Evolutionary conservation across 2,888 invertebrate genomes (phyloP).

Genomic region (Stenodera caucasica): DNA sequence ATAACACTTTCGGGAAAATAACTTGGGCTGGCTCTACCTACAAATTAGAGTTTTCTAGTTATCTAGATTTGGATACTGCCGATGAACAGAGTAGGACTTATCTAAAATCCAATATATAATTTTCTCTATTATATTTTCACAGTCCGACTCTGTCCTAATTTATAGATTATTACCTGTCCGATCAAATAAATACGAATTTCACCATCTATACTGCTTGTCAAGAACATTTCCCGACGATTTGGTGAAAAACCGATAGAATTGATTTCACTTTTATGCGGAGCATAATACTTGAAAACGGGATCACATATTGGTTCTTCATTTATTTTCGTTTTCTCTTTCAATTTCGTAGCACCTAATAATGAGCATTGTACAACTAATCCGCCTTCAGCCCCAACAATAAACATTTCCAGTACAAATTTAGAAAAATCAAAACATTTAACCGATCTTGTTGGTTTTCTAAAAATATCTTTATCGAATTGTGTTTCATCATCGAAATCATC

Average conservation of each 20-base stretch:
- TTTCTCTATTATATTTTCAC: too few species aligned
- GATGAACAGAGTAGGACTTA: too few species aligned
- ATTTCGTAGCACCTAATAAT: slow-evolving; percentile 45
- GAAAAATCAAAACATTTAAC: slow-evolving; percentile 55
- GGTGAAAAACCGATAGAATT: slow-evolving; percentile 49
- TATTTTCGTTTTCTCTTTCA: slow-evolving; percentile 38
- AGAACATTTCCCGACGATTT: slow-evolving; percentile 51
- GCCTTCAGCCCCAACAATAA: slow-evolving; percentile 54
- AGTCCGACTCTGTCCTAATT: too few species aligned
- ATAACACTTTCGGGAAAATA: slow-evolving; percentile 45
- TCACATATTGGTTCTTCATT: slow-evolving; percentile 45
- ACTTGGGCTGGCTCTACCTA: slow-evolving; percentile 52
- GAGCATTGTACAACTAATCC: slow-evolving; percentile 54
- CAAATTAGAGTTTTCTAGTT: too few species aligned
- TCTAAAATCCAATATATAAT: too few species aligned
- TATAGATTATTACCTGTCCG: slow-evolving; percentile 51
- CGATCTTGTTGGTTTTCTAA: slow-evolving; percentile 44
- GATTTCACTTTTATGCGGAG: slow-evolving; percentile 52
- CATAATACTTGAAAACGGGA: slow-evolving; percentile 52
- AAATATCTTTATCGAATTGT: slow-evolving; percentile 25
- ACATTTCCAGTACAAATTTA: slow-evolving; percentile 47
- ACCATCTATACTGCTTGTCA: slow-evolving; percentile 50
- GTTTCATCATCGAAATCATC: slow-evolving; percentile 10
- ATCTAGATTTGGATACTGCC: too few species aligned
- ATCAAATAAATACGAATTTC: slow-evolving; percentile 53